Base-by-base conservation (phyloP, 2,113 vertebrate genomes). In the Atlantisia rogersi region DNA sequence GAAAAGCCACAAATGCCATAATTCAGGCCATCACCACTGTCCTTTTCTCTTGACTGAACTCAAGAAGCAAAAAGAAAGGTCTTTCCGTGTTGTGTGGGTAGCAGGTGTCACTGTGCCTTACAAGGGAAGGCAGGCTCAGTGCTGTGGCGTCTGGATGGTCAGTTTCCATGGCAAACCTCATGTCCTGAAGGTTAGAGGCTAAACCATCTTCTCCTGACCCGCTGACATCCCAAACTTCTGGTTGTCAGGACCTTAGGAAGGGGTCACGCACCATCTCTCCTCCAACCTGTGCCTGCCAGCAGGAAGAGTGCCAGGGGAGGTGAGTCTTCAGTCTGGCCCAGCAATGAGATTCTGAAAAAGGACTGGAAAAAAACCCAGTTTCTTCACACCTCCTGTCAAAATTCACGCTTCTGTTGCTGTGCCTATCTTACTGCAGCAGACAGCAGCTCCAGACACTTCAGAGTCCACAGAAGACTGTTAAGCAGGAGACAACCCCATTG, bases 1-100 rank as follows among this genome's bases (percentile, higher is more conserved):
- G 92, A 82, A 78, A 84, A 84, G n/a, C 64, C 78, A 69, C 78
- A 91, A 79, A 74, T 80, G 70, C 82, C 71, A 40, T 88, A 90
- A 95, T 92, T 88, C 62, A 74, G 64, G 56, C 67, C 80, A 92
- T 40, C 69, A 68, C 44, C 88, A 63, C 70, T 76, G 60, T 83
- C 71, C 90, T 94, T 95, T 91, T 76, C 68, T 92, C 50, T 92
- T 90, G 48, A 60, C 46, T 90, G 64, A 68, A 87, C 40, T 46
- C 53, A 88, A 89, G 62, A 70, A 90, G 76, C 15, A 76, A 67
- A 79, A 60, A 40, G 87, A 91, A 81, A 68, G 75, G 55, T 19
- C 32, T 55, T 95, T 89, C 85, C 58, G 11, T 78, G 59, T 90
- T 75, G 71, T 53, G 5, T 71, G 42, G 71, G 32, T 82, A 67